Conservation (phyloP, 2,888 invertebrate genomes). For the Hipparchia sbordonii region DNA sequence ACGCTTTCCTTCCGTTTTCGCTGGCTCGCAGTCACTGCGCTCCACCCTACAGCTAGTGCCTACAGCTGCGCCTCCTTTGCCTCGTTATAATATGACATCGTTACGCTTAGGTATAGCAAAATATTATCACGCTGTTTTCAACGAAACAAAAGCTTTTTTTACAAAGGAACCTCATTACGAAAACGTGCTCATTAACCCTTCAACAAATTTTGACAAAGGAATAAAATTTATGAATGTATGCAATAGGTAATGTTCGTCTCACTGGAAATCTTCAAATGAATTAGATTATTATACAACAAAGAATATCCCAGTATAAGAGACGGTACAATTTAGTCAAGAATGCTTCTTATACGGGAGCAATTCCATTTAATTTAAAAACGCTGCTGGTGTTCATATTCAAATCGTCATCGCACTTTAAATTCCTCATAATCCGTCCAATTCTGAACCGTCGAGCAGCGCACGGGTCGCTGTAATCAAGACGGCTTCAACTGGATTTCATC, state of each 20-base stretch:
- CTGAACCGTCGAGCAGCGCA: constrained; percentile 69
- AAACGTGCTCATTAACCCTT: constrained; percentile 34
- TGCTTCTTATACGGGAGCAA: constrained; percentile 48
- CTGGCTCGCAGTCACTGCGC: constrained; percentile 47
- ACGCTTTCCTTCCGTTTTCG: constrained; percentile 72
- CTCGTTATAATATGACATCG: constrained; percentile 35
- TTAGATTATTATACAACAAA: constrained; percentile 14
- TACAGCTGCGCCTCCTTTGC: constrained; percentile 44
- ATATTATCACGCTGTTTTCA: constrained; percentile 31
- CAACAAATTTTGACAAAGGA: constrained; percentile 3
- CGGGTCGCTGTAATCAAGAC: constrained; percentile 77
- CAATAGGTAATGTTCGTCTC: constrained; percentile 14
- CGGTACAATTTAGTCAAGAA: constrained; percentile 42
- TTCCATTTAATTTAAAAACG: constrained; percentile 67
- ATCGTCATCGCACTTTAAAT: constrained; percentile 80
- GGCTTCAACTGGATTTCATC: constrained; percentile 77
- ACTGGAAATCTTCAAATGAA: constrained; percentile 6
- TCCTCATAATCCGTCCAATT: constrained; percentile 82
- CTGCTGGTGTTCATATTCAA: constrained; percentile 77
- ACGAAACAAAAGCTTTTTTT: constrained; percentile 38
- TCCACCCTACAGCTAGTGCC: constrained; percentile 41
- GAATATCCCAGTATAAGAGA: constrained; percentile 22
- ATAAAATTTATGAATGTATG: constrained; percentile 10
- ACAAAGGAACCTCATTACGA: constrained; percentile 36
- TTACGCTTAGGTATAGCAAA: constrained; percentile 35